Percentiles rank a stretch among this genome's conserved stretches.
phyloP scores from a whole-genome alignment of 92 coral and sea anemone species.

The Siderastrea radians region DNA sequence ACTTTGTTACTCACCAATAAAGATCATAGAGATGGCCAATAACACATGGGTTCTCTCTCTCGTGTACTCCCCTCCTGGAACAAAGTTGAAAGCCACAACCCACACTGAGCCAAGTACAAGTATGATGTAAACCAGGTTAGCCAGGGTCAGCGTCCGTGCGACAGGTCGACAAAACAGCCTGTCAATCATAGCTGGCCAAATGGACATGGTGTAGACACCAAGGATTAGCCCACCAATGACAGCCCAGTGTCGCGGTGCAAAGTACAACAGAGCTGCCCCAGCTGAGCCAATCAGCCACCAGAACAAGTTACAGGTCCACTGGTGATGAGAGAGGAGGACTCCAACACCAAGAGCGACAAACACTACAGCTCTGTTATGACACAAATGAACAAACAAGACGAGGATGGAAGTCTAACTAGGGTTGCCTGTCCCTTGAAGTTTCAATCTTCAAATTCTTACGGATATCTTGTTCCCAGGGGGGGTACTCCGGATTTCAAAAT shows the following conservation, averaged over 20 bases:
- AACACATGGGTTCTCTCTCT: slow-evolving; percentile 91
- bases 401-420: neutral
- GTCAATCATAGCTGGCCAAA: slow-evolving; percentile 99
- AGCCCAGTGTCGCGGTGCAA: slow-evolving; percentile 85
- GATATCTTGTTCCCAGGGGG: too few relatives aligned
- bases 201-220: slow-evolving; percentile 87
- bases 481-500: too few relatives aligned
- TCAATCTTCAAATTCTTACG: too few relatives aligned
- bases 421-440: neutral
- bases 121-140: slow-evolving; percentile 82
- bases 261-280: slow-evolving; percentile 87
- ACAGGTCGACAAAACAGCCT: slow-evolving; percentile 86
- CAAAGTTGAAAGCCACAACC: slow-evolving; percentile 98
- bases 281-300: slow-evolving; percentile 90
- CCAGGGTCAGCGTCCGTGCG: slow-evolving; percentile 80
- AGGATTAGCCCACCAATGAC: slow-evolving; percentile 88
- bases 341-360: slow-evolving; percentile 79
- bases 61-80: slow-evolving; percentile 97
- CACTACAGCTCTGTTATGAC: slow-evolving; percentile 77
- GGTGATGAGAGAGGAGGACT: slow-evolving; percentile 73
- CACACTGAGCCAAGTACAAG: slow-evolving; percentile 90
- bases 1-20: slow-evolving; percentile 76
- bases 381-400: neutral
- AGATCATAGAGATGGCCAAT: slow-evolving; percentile 78
- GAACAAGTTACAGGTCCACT: slow-evolving; percentile 76